Evolutionary conservation across 2,888 invertebrate genomes (phyloP).

Genomic region (Lithophane semibrunnea): DNA sequence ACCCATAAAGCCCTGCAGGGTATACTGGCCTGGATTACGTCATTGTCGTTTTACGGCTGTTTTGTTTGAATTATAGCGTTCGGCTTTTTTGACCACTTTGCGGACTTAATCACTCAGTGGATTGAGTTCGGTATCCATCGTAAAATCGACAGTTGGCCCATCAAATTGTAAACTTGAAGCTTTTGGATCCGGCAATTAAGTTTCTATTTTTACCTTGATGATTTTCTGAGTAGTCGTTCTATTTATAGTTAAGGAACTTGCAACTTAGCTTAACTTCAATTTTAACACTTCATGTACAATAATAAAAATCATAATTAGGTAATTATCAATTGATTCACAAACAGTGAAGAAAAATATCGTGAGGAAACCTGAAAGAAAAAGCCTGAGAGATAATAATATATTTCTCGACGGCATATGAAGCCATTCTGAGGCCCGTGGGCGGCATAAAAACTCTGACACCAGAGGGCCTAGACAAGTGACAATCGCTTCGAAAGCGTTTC

Average conservation of each 20-base stretch:
- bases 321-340: too few relatives aligned
- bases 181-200: conserved; percentile 28
- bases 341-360: too few relatives aligned
- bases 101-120: conserved; percentile 61
- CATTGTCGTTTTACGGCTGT: conserved; percentile 75
- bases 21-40: conserved; percentile 77
- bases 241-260: not conserved
- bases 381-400: too few relatives aligned
- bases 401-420: too few relatives aligned
- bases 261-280: too few relatives aligned
- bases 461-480: too few relatives aligned
- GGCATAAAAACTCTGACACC: too few relatives aligned
- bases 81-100: conserved; percentile 65
- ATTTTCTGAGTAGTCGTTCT: conserved; percentile 11
- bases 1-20: conserved; percentile 79
- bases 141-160: conserved; percentile 59
- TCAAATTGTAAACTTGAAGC: conserved; percentile 44
- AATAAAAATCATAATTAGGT: too few relatives aligned
- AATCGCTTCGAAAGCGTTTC: too few relatives aligned
- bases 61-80: conserved; percentile 68
- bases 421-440: too few relatives aligned
- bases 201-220: conserved; percentile 39
- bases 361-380: too few relatives aligned
- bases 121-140: conserved; percentile 57
- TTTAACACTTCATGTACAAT: too few relatives aligned